Percentiles rank a stretch among this genome's conserved stretches.
Conservation (phyloP, 2,888 invertebrate genomes). For the Lissocephala sabroskyi region DNA sequence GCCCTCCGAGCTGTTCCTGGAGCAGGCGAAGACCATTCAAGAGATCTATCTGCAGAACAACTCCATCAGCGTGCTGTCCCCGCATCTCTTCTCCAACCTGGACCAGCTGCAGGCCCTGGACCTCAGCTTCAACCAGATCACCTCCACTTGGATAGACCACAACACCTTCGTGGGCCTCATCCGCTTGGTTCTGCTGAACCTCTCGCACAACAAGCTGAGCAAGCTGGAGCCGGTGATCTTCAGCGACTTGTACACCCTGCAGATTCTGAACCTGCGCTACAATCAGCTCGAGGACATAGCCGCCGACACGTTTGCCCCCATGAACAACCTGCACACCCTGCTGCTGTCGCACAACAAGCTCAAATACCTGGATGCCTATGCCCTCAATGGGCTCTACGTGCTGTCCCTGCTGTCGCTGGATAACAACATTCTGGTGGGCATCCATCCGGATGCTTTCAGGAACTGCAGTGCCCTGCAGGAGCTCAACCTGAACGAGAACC, state of each 20-base stretch:
- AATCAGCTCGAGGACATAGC: constrained; percentile 88
- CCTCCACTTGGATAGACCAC: constrained; percentile 88
- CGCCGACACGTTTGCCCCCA: constrained; percentile 89
- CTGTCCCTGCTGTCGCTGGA: constrained; percentile 88
- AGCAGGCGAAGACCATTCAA: constrained; percentile 84
- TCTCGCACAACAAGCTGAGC: constrained; percentile 87
- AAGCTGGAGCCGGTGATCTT: constrained; percentile 88
- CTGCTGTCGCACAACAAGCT: constrained; percentile 90
- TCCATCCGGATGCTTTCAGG: constrained; percentile 90
- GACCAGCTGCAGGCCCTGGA: constrained; percentile 87
- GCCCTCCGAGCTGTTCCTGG: constrained; percentile 88
- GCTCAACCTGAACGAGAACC: constrained; percentile 90
- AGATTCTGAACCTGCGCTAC: constrained; percentile 88
- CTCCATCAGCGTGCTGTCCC: constrained; percentile 88
- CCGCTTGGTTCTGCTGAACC: constrained; percentile 87
- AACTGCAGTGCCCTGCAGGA: constrained; percentile 94
- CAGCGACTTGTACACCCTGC: constrained; percentile 87
- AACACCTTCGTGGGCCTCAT: constrained; percentile 91
- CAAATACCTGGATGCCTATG: constrained; percentile 87
- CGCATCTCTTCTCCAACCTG: constrained; percentile 88
- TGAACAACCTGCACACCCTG: constrained; percentile 93
- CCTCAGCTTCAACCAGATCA: constrained; percentile 88
- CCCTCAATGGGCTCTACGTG: constrained; percentile 90
- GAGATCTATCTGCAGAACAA: constrained; percentile 94
- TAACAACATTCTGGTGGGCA: constrained; percentile 86